Evolutionary conservation across 2,888 invertebrate species (phyloP), one percentile per base, ranked within the genome.

Genomic region (Rhagonycha fulva): DNA sequence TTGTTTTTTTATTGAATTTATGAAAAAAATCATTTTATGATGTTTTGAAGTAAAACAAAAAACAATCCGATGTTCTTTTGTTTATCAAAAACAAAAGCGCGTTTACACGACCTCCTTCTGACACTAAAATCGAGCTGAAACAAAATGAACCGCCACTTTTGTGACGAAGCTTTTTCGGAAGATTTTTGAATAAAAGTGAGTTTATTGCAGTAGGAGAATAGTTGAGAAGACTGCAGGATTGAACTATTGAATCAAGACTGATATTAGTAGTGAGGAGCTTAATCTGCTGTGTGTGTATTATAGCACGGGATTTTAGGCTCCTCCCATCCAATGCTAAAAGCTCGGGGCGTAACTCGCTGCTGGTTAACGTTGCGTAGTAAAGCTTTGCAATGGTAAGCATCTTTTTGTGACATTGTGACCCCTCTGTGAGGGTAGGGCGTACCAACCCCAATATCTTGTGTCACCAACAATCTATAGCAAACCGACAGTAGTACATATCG

Each of bases 401-500:
- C 72, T 32, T 68, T 68, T 24, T 74, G 73, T 71, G 73, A 76
- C 80, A 81, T 82, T 76, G 80, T 81, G 81, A 80, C 74, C 78
- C 81, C 82, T 82, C 79, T 47, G 47, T 78, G 82, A 81, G 82
- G 84, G 84, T 83, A 84, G 84, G 82, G 81, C 84, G 81, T 80
- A 81, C 81, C 82, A 83, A 82, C 82, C 82, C 82, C 81, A 79
- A 83, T 83, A 81, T 82, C 82, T 84, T 80, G 82, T 84, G 84
- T 84, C 84, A 84, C 82, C 82, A 83, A 81, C 84, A 84, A 84
- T 85, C 85, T 85, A 84, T 84, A 83, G 82, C 81, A 78, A 83
- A 84, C 79, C 83, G 83, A 84, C 84, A 84, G 85, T 84, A 83
- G 84, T 83, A 82, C 81, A 83, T 81, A 78, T 80, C 76, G 80